Evolutionary conservation across 2,113 vertebrate genomes (phyloP), one percentile per base, ranked within the genome.

Genomic region (Microcebus ravelobensis): DNA sequence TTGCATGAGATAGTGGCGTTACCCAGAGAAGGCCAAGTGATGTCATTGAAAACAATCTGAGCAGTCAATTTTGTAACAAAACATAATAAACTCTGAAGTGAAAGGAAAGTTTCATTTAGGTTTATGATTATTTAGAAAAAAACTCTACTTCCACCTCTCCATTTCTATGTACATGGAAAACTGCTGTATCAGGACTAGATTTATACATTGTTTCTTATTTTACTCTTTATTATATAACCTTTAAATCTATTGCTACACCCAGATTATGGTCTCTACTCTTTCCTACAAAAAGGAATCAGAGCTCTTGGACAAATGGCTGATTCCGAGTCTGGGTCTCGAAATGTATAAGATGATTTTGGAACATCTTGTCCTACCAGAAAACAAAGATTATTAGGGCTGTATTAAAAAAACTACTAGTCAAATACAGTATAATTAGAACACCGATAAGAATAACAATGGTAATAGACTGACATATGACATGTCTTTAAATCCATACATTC

Each of bases 41-140:
- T 73, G 7, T 67, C 39, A 52, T 74, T 7, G 87, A 81, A 77
- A 80, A 94, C 23, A 34, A 87, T 21, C 13, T 50, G 29, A 95
- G 65, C 85, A 67, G 23, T 29, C 39, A 94, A 45, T 87, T 90
- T 87, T 87, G 42, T 71, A 86, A 79, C 9, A 67, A 88, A 82
- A 97, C 42, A 48, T 23, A 87, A 84, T 45, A 74, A 79, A 95
- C 55, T 85, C 80, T 74, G 15, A 93, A 77, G 68, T 85, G 48
- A 94, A 95, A 91, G 25, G 17, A 57, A 89, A 77, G 18, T 87
- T 95, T 91, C 25, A 87, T 93, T 74, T 71, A 90, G n/a, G 25
- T 45, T 87, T n/a, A 87, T 94, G 39, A 90, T 73, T 92, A 87
- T 61, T 95, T 92, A 87, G 27, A 90, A 87, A 87, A n/a, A 92